A percentile compares a stretch with the other conserved stretches of the same genome.
These are phyloP conservation scores for Bibio marci DNA, from an alignment of 2,888 invertebrate genomes.

Conservation along the genomic window DNA sequence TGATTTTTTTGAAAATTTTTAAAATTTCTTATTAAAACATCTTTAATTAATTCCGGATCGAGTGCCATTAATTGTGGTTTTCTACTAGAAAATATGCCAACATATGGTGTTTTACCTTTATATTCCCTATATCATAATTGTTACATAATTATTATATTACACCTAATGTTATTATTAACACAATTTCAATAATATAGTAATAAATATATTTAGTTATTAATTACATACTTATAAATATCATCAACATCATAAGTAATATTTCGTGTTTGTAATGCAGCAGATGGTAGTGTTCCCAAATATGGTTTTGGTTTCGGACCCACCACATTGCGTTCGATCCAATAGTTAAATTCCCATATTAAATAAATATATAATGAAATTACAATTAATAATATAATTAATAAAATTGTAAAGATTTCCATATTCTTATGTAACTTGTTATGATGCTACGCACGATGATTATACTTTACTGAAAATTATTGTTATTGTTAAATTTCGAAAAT, in stretches of 20 bases:
- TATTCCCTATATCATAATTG: slow-evolving; percentile 15
- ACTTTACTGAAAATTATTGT: too few species aligned
- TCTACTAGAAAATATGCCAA: slow-evolving; percentile 25
- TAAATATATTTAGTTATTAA: too few species aligned
- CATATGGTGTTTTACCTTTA: slow-evolving; percentile 18
- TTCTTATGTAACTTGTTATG: too few species aligned
- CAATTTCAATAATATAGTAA: not conserved
- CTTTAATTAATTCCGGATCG: slow-evolving; percentile 22
- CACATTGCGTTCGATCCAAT: not conserved
- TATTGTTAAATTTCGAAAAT: too few species aligned
- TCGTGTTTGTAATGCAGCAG: not conserved
- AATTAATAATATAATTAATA: not conserved
- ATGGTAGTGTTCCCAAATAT: not conserved
- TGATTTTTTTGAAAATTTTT: slow-evolving; percentile 21
- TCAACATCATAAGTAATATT: too few species aligned
- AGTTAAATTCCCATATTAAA: not conserved
- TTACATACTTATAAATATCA: too few species aligned
- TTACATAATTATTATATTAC: not conserved
- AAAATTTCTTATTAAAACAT: slow-evolving; percentile 28
- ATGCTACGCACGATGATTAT: too few species aligned
- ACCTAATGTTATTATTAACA: too few species aligned
- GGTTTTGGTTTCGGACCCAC: not conserved
- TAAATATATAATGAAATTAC: not conserved
- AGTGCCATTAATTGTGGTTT: slow-evolving; percentile 23
- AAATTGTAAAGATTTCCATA: too few species aligned